Evolutionary conservation across 2,888 invertebrate genomes (phyloP).

Genomic region (Drosophila recens): DNA sequence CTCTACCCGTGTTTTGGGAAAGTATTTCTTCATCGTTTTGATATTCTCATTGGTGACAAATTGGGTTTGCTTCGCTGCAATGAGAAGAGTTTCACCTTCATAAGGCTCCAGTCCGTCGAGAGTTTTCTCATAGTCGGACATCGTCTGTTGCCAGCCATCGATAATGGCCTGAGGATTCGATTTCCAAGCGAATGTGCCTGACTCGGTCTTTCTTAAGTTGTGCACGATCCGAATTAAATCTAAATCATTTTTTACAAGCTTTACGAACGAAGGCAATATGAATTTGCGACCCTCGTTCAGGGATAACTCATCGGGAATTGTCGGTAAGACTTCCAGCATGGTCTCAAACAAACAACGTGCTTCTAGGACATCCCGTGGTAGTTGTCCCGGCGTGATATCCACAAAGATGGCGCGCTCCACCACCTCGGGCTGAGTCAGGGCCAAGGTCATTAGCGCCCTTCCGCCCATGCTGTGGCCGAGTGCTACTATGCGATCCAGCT

Average conservation of each 20-base stretch:
- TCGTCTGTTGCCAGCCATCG: constrained; percentile 24
- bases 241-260: neutral
- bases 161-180: constrained; percentile 45
- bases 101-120: constrained; percentile 36
- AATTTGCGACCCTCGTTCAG: constrained; percentile 27
- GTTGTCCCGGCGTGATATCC: constrained; percentile 42
- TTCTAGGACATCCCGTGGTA: constrained; percentile 10
- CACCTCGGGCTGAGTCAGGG: constrained; percentile 38
- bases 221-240: constrained; percentile 14
- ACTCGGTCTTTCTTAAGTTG: constrained; percentile 27
- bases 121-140: constrained; percentile 31
- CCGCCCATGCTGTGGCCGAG: constrained; percentile 53
- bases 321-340: constrained; percentile 21
- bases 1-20: constrained; percentile 41
- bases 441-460: constrained; percentile 49
- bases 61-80: constrained; percentile 18
- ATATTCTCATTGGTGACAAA: constrained; percentile 29
- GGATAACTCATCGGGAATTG: constrained; percentile 20
- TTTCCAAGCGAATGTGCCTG: constrained; percentile 30
- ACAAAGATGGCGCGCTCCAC: constrained; percentile 49
- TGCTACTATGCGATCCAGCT: constrained; percentile 36
- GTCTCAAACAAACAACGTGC: constrained; percentile 25
- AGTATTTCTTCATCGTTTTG: constrained; percentile 29
- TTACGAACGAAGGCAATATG: constrained; percentile 8
- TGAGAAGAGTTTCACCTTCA: constrained; percentile 39